A percentile compares a stretch with the other conserved stretches of the same genome.
These are phyloP conservation scores for Psylliodes chrysocephalus DNA, from an alignment of 2,888 invertebrate genomes.

Conservation along the genomic window DNA sequence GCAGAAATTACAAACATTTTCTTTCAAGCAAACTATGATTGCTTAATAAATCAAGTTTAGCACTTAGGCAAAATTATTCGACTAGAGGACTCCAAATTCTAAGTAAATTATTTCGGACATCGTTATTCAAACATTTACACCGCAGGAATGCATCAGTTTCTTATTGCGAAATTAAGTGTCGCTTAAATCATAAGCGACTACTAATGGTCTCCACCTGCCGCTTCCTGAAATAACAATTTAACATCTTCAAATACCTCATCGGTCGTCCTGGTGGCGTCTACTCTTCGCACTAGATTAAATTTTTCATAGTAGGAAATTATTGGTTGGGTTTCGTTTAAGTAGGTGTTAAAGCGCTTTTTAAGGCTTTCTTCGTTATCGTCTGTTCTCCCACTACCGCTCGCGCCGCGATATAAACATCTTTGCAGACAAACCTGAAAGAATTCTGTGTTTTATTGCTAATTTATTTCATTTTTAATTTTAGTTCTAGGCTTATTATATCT, in stretches of 20 bases:
- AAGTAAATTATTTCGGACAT: neutral
- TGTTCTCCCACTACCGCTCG: constrained; percentile 88
- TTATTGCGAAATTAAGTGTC: neutral
- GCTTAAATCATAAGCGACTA: neutral
- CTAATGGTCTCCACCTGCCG: constrained; percentile 49
- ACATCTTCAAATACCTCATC: constrained; percentile 70
- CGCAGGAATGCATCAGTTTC: constrained; percentile 4
- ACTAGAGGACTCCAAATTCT: neutral
- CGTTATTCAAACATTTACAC: neutral
- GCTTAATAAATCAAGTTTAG: too few relatives aligned
- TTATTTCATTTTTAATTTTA: neutral
- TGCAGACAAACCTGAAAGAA: constrained; percentile 71
- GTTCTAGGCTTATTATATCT: too few relatives aligned
- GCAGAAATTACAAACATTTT: too few relatives aligned
- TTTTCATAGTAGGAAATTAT: constrained; percentile 86
- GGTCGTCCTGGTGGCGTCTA: constrained; percentile 77
- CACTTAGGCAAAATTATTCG: neutral
- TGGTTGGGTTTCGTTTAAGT: constrained; percentile 86
- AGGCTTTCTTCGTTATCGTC: constrained; percentile 95
- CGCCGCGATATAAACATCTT: constrained; percentile 88
- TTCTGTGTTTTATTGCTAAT: neutral
- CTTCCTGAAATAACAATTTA: constrained; percentile 53
- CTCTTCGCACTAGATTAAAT: constrained; percentile 75
- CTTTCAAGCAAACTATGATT: too few relatives aligned
- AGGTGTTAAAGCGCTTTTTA: constrained; percentile 87